These are phyloP conservation scores for Pseudochirops corinnae DNA, from an alignment of 2,797 vertebrate genomes.

Conservation along the genomic window DNA sequence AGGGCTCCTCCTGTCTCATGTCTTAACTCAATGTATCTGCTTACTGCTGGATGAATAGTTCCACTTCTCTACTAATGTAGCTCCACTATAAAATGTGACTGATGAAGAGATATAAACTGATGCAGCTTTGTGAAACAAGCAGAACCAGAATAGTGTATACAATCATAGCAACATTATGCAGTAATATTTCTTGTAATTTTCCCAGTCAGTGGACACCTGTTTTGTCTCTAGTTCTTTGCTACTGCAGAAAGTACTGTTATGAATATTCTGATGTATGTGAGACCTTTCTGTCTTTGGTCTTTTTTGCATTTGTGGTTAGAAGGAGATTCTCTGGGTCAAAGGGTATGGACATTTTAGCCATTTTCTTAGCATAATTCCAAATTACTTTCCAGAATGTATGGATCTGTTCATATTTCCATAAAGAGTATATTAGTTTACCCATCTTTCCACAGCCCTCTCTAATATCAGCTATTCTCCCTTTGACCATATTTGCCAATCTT, in stretches of 20 bases:
- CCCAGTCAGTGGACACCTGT: not conserved
- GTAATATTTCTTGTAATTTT: not conserved
- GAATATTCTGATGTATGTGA: not conserved
- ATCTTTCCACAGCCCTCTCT: not conserved
- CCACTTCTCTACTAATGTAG: not conserved
- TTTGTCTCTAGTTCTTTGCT: not conserved
- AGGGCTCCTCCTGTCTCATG: not conserved
- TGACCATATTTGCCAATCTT: not conserved
- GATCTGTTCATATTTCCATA: not conserved
- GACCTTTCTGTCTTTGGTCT: not conserved
- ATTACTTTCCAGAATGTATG: not conserved
- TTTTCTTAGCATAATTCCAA: not conserved
- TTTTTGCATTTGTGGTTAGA: not conserved
- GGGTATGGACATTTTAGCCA: not conserved
- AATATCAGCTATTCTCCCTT: not conserved
- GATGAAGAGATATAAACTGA: not conserved
- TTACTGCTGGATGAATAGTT: not conserved
- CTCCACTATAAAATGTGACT: not conserved
- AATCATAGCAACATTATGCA: not conserved
- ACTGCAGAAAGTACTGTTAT: not conserved
- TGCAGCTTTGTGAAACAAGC: not conserved
- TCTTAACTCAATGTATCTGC: not conserved
- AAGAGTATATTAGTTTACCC: not conserved
- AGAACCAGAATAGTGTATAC: not conserved
- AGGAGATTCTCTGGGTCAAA: not conserved